Base-by-base conservation (phyloP, 2,113 vertebrate species). In the Tor tambroides region DNA sequence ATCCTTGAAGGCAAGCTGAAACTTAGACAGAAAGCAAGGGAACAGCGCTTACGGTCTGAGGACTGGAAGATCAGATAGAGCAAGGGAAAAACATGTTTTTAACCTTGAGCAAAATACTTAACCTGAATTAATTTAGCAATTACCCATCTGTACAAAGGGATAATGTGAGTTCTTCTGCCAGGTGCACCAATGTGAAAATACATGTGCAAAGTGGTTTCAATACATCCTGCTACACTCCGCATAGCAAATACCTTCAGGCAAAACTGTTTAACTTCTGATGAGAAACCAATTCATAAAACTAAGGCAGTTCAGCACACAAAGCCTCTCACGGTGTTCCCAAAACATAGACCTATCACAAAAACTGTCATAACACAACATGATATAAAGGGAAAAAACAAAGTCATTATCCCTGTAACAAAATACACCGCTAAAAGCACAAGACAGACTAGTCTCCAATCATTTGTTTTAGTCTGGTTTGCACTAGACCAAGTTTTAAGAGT, bases 71-170 rank as follows among this genome's bases (percentile, higher is more conserved):
- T 77, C 69, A 77, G 72, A 77, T 32, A 88, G 71, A 85, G 10
- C 59, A 35, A 35, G n/a, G 23, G 30, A 75, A 56, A 65, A 86
- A 74, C 84, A 86, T 32, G 59, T 83, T 86, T 88, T 88, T 85
- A 88, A 82, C 87, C 84, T 83, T 82, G 77, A 86, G 87, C 79
- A 63, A 81, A 38, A 76, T 80, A 85, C 32, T 85, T 85, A 65
- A 80, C 77, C 51, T 74, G 63, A 80, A 88, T 81, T 75, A 67
- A 85, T 85, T 80, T 49, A 41, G 78, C 61, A 85, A 85, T 80
- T 65, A 84, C 12, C 74, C 65, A 72, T 77, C 61, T 85, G 75
- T 79, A 49, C 32, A 35, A 61, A 46, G 41, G 61, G 49, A 72
- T 71, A 85, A 79, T 59, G 28, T 7, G 28, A 65, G 43, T 35